Conservation (phyloP, 2,797 vertebrate species). For the Hoplostethus atlanticus region DNA sequence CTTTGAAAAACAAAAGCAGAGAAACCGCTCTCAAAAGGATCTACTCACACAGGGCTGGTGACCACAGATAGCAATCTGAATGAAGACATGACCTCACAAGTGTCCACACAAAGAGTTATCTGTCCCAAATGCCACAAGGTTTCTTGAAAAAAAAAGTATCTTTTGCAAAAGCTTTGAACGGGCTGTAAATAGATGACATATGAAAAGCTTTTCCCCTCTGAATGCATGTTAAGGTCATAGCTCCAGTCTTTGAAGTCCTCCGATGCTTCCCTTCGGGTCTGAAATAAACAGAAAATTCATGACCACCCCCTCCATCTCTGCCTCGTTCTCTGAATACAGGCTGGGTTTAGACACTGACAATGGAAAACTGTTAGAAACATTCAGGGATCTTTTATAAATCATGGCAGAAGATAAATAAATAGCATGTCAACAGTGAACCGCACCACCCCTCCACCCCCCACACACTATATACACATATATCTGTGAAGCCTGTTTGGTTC, state of each 20-base stretch:
- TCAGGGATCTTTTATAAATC: slow-evolving; percentile 21
- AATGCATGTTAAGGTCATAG: not conserved
- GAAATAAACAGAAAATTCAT: slow-evolving; percentile 24
- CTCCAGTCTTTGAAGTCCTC: slow-evolving; percentile 39
- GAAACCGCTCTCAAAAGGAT: not conserved
- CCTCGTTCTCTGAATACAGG: slow-evolving; percentile 12
- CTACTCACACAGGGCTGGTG: slow-evolving; percentile 17
- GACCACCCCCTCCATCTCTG: slow-evolving; percentile 1
- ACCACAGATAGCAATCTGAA: slow-evolving; percentile 36
- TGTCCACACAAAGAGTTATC: slow-evolving; percentile 25
- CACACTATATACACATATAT: slow-evolving; percentile 4
- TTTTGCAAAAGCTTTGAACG: slow-evolving; percentile 17
- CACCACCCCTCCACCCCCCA: not conserved
- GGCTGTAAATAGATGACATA: slow-evolving; percentile 33
- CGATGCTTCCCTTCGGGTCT: slow-evolving; percentile 25
- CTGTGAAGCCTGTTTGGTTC: too few relatives aligned
- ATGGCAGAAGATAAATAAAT: slow-evolving; percentile 46
- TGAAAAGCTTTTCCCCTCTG: not conserved
- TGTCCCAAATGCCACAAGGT: slow-evolving; percentile 23
- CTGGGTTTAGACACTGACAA: slow-evolving; percentile 28
- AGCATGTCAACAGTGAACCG: not conserved
- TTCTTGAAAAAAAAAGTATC: slow-evolving; percentile 21
- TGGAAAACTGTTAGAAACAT: not conserved
- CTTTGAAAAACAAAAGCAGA: slow-evolving; percentile 17
- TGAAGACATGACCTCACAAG: not conserved